Percentiles rank a stretch among this genome's conserved stretches.
phyloP scores from a whole-genome alignment of 2,888 invertebrate species.

The Andrena fulva region DNA sequence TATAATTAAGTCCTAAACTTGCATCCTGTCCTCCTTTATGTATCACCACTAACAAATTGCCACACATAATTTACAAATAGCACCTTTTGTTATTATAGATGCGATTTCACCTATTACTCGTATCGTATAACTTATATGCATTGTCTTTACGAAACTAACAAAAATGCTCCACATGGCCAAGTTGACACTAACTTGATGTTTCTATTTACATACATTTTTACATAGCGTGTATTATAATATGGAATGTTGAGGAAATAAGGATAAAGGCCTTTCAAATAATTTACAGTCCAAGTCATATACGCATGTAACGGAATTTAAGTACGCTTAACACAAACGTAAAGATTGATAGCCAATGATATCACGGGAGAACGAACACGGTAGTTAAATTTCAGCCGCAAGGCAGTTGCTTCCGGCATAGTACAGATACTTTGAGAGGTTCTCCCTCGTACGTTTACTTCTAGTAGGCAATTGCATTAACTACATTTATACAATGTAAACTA shows the following conservation, averaged over 20 bases:
- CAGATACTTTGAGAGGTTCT: neutral
- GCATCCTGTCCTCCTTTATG: conserved; percentile 76
- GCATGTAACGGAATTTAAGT: neutral
- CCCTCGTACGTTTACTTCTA: conserved; percentile 48
- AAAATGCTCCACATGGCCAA: conserved; percentile 84
- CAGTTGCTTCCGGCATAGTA: neutral
- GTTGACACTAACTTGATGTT: conserved; percentile 83
- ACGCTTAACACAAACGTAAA: neutral
- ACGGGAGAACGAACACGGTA: neutral
- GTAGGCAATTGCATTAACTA: conserved; percentile 25
- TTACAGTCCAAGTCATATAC: neutral
- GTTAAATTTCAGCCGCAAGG: neutral
- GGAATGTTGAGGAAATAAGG: conserved; percentile 3
- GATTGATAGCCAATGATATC: neutral
- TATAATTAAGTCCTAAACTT: conserved; percentile 67
- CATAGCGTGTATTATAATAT: conserved; percentile 24
- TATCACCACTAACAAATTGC: conserved; percentile 80
- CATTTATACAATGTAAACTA: conserved; percentile 46
- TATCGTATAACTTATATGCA: conserved; percentile 76
- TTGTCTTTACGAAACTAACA: conserved; percentile 81
- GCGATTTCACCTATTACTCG: conserved; percentile 81
- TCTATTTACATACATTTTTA: conserved; percentile 49
- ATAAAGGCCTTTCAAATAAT: neutral
- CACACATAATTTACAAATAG: conserved; percentile 70
- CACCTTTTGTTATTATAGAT: conserved; percentile 75